A percentile compares a stretch with the other conserved stretches of the same genome.
phyloP scores from a whole-genome alignment of 2,797 vertebrate species.

The Sebastes miniatus region DNA sequence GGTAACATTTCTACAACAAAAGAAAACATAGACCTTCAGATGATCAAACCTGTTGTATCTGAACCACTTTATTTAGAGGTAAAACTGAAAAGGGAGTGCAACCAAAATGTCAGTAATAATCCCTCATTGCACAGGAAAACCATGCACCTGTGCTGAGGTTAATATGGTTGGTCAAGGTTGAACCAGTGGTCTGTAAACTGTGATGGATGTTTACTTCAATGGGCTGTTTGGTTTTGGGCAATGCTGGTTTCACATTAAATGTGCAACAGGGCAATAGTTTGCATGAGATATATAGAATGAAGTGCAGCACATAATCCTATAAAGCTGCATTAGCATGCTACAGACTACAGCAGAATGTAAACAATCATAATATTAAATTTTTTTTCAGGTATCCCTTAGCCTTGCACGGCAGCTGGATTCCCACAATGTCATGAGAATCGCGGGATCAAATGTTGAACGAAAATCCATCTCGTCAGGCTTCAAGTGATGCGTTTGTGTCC shows the following conservation, averaged over 20 bases:
- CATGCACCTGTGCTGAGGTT: background rate
- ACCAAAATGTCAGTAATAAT: background rate
- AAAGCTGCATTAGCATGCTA: background rate
- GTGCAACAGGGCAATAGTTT: background rate
- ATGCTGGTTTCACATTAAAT: background rate
- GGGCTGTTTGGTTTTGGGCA: background rate
- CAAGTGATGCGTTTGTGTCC: too few relatives aligned
- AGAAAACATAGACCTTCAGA: background rate
- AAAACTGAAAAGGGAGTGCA: background rate
- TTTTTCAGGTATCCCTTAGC: background rate
- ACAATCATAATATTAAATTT: background rate
- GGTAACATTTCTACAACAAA: background rate
- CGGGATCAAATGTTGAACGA: too few relatives aligned
- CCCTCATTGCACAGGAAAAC: background rate
- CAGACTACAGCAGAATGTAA: background rate
- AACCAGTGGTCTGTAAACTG: background rate
- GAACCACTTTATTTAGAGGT: background rate
- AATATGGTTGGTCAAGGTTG: background rate
- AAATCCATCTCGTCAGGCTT: too few relatives aligned
- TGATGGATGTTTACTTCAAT: background rate
- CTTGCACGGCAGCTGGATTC: too few relatives aligned
- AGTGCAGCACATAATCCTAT: background rate
- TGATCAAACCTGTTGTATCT: background rate
- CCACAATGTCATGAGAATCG: too few relatives aligned
- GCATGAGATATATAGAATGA: background rate